A percentile compares a stretch with the other conserved stretches of the same genome.
phyloP scores from a whole-genome alignment of 2,888 invertebrate genomes.

The Disparrhopalites patrizii region DNA sequence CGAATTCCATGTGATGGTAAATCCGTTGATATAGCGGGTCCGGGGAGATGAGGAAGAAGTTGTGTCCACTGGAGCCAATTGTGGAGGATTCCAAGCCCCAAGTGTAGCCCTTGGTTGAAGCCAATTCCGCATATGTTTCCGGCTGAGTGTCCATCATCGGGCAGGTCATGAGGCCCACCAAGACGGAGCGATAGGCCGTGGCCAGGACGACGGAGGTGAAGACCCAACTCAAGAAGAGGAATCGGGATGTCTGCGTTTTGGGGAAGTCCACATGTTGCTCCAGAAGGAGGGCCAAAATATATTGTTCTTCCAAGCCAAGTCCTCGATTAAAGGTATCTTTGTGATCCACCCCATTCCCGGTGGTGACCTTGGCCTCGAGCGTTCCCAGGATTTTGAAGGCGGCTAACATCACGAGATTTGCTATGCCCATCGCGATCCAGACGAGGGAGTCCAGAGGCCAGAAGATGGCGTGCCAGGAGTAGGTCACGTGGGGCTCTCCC shows the following conservation, averaged over 20 bases:
- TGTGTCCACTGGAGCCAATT: neutral
- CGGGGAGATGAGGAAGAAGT: neutral
- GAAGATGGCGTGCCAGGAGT: neutral
- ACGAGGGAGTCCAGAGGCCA: neutral
- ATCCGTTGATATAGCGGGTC: neutral
- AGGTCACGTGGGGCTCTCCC: neutral
- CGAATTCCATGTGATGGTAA: neutral
- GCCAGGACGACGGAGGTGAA: neutral
- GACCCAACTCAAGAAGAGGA: neutral
- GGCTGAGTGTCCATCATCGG: neutral
- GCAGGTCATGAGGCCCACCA: neutral
- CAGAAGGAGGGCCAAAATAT: neutral
- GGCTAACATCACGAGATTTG: neutral
- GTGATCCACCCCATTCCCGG: neutral
- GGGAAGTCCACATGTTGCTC: neutral
- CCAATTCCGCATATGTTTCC: neutral
- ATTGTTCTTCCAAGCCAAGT: neutral
- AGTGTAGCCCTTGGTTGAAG: neutral
- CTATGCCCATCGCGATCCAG: neutral
- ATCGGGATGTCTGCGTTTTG: neutral
- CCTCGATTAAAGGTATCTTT: neutral
- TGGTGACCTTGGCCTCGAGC: neutral
- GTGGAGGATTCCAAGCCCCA: slow-evolving; percentile 6
- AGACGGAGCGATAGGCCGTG: neutral
- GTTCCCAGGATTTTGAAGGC: neutral